A percentile compares a stretch with the other conserved stretches of the same genome.
Evolutionary conservation across 2,797 vertebrate species (phyloP).

Genomic region (Lagothrix lagotricha): DNA sequence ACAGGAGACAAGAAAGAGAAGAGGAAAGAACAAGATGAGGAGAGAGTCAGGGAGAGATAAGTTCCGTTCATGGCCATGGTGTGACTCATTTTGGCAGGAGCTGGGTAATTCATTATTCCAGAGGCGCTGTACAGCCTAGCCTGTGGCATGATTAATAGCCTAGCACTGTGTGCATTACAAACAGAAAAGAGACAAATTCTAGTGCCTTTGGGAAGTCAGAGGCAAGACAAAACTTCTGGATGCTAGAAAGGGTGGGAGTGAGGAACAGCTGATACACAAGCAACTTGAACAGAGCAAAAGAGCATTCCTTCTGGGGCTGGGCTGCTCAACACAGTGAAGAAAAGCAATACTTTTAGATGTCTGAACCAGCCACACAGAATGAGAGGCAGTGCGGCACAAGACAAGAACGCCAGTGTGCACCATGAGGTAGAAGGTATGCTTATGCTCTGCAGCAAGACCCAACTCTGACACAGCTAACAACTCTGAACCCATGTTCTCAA

Average conservation of each 20-base stretch:
- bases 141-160: conserved; percentile 61
- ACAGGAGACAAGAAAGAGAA: neutral
- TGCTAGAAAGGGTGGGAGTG: neutral
- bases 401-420: neutral
- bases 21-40: conserved; percentile 35
- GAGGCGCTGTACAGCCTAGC: neutral
- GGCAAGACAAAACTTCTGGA: neutral
- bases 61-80: conserved; percentile 18
- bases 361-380: neutral
- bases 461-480: neutral
- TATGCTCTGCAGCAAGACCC: neutral
- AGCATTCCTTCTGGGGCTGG: neutral
- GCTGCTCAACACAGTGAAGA: neutral
- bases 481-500: neutral
- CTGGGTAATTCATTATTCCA: conserved; percentile 61
- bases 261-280: neutral
- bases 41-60: conserved; percentile 17
- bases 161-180: neutral
- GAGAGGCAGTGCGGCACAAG: fast-evolving
- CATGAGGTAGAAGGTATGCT: neutral
- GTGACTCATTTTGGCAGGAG: conserved; percentile 65
- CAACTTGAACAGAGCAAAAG: neutral
- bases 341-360: neutral
- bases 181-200: conserved; percentile 44
- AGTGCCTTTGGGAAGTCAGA: conserved; percentile 35